phyloP scores from a whole-genome alignment of 2,797 vertebrate species.

The Pitangus sulphuratus region DNA sequence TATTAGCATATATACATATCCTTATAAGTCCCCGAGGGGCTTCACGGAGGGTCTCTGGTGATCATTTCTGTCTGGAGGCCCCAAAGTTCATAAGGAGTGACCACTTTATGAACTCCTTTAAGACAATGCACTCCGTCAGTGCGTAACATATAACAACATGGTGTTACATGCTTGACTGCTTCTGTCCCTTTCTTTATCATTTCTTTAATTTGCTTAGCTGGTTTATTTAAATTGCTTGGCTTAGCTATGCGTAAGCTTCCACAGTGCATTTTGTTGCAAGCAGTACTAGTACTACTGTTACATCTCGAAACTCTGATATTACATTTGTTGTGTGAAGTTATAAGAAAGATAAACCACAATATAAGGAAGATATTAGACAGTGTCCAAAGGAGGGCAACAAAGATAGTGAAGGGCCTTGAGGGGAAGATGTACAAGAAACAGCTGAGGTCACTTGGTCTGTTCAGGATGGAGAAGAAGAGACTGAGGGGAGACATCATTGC shows the following conservation, averaged over 20 bases:
- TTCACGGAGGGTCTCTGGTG: not conserved
- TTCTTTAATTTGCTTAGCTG: not conserved
- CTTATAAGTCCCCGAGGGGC: not conserved
- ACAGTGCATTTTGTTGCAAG: not conserved
- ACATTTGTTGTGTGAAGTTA: not conserved
- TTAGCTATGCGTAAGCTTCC: not conserved
- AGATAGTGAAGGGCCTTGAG: not conserved
- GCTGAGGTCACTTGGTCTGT: not conserved
- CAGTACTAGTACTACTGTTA: not conserved
- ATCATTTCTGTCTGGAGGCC: not conserved
- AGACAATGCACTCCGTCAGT: not conserved
- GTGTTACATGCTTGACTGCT: not conserved
- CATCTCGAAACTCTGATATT: not conserved
- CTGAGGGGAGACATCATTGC: not conserved
- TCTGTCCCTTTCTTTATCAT: not conserved
- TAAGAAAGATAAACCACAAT: not conserved
- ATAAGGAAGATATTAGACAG: not conserved
- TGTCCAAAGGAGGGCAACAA: not conserved
- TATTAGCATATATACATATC: not conserved
- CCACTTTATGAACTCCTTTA: not conserved
- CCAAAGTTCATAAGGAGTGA: not conserved
- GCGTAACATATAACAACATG: not conserved
- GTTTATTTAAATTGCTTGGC: not conserved
- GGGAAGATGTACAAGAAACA: not conserved
- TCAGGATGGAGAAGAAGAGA: not conserved